A percentile compares a stretch with the other conserved stretches of the same genome.
phyloP scores from a whole-genome alignment of 1,140 invertebrate genomes.

The Neoseiulus cucumeris region DNA sequence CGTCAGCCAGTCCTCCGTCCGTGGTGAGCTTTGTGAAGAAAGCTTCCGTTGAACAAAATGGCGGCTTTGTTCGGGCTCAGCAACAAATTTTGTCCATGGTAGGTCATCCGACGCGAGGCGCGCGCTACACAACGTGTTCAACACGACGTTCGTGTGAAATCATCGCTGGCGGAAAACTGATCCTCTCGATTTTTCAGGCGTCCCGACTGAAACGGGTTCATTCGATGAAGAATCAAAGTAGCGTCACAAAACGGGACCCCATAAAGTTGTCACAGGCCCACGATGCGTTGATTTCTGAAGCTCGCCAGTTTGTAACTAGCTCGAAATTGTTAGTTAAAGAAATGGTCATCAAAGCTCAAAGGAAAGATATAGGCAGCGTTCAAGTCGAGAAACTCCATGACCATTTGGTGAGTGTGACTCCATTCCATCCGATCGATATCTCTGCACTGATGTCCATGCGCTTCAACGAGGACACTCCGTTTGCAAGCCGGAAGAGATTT shows the following conservation, averaged over 20 bases:
- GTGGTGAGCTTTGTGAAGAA: not conserved
- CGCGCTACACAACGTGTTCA: no score
- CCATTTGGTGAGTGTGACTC: slow-evolving; percentile 36
- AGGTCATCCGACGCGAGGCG: not conserved
- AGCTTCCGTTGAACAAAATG: not conserved
- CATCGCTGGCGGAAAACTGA: no score
- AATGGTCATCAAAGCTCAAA: not conserved
- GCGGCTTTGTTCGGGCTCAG: not conserved
- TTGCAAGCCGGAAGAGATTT: no score
- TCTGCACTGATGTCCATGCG: no score
- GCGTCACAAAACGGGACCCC: not conserved
- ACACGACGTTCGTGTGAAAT: no score
- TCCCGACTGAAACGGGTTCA: not conserved
- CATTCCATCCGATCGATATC: no score
- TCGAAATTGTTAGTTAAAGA: slow-evolving; percentile 55
- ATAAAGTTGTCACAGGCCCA: slow-evolving; percentile 33
- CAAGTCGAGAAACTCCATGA: slow-evolving; percentile 30
- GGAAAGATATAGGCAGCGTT: not conserved
- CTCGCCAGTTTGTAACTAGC: slow-evolving; percentile 54
- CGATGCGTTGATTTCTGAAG: slow-evolving; percentile 53
- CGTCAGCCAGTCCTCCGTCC: not conserved
- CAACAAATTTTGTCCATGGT: slow-evolving; percentile 2
- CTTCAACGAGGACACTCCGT: no score
- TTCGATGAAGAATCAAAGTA: slow-evolving; percentile 9
- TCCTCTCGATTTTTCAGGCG: not conserved